Evolutionary conservation across 2,797 vertebrate species (phyloP).

Genomic region (Nothura maculosa): DNA sequence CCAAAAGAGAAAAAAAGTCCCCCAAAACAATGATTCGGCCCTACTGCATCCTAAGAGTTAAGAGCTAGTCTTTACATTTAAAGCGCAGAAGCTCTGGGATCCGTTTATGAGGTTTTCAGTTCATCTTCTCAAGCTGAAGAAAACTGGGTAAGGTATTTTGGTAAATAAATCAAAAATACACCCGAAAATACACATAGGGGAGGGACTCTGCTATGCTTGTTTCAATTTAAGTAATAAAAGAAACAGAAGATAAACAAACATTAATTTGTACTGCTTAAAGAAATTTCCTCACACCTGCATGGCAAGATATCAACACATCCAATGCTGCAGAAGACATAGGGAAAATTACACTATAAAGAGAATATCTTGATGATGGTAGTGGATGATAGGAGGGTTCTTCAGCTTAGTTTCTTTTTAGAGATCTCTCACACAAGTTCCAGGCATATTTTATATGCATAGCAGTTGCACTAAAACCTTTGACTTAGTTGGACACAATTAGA

Average conservation of each 20-base stretch:
- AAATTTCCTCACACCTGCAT: background rate
- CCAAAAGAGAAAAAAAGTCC: background rate
- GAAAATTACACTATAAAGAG: background rate
- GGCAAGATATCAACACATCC: background rate
- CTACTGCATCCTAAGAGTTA: background rate
- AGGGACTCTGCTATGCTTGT: background rate
- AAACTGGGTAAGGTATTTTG: background rate
- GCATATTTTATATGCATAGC: background rate
- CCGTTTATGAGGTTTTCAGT: background rate
- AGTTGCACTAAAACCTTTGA: background rate
- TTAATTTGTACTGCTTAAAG: background rate
- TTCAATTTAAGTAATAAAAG: background rate
- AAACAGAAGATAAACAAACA: background rate
- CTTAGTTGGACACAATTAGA: too few relatives aligned
- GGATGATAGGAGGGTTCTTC: background rate
- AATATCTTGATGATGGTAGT: background rate
- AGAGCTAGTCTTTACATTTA: background rate
- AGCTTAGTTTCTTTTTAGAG: background rate
- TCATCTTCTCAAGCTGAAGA: background rate
- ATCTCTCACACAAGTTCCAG: rapidly evolving
- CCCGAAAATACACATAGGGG: background rate
- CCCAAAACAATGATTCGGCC: background rate
- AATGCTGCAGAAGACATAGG: background rate
- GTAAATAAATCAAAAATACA: background rate
- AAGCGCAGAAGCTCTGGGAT: background rate